A percentile compares a stretch with the other conserved stretches of the same genome.
phyloP scores from a whole-genome alignment of 2,888 invertebrate genomes.

The Yponomeuta plumbellus region DNA sequence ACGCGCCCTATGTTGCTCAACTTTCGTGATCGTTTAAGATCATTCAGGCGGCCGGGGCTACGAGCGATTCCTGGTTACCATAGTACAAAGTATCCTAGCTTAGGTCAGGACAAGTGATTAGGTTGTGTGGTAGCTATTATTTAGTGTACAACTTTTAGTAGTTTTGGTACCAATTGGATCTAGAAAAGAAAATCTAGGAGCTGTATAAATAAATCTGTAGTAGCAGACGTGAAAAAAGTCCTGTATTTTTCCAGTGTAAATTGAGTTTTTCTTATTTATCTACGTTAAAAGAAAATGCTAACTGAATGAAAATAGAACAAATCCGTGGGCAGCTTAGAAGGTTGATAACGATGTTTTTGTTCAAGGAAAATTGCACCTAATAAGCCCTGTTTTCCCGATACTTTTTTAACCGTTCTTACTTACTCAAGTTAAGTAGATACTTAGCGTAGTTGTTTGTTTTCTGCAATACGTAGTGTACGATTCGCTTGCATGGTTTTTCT shows the following conservation, averaged over 20 bases:
- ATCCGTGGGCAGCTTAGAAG: background rate
- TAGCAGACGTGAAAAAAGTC: background rate
- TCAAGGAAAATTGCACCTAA: background rate
- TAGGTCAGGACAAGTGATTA: too few species aligned
- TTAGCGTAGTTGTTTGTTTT: too few species aligned
- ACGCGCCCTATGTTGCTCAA: too few species aligned
- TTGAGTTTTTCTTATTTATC: background rate
- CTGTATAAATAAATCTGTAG: background rate
- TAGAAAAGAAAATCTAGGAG: background rate
- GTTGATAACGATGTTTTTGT: background rate
- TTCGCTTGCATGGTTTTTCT: too few species aligned
- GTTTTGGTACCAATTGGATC: too few species aligned
- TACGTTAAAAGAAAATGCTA: background rate
- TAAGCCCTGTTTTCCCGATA: background rate
- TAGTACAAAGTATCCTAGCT: too few species aligned
- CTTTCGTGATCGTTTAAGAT: too few species aligned
- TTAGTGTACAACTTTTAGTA: too few species aligned
- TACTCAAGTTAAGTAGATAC: background rate
- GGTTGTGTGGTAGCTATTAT: too few species aligned
- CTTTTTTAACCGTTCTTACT: background rate
- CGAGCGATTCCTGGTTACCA: too few species aligned
- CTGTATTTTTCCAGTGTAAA: background rate
- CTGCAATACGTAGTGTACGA: too few species aligned
- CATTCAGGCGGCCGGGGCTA: too few species aligned
- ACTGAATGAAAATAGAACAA: background rate